Evolutionary conservation across 2,797 vertebrate genomes (phyloP), one percentile per base, ranked within the genome.

Genomic region (Coregonus ussuriensis): DNA sequence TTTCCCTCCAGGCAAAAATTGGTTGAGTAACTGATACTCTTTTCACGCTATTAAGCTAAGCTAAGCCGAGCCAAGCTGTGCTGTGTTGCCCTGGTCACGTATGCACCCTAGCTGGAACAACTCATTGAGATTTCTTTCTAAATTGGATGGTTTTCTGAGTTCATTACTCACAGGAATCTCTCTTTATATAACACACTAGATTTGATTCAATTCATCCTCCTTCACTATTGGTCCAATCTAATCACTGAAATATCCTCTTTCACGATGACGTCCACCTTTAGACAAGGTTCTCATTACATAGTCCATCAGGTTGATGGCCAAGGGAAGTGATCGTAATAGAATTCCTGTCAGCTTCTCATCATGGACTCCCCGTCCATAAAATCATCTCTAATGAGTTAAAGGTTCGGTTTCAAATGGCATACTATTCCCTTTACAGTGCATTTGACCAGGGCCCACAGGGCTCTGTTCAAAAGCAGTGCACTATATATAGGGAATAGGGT

Each of bases 301-400:
- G 82, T 82, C 53, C 59, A 75, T 59, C 52, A 56, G 76, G 47
- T 70, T 3, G 1, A 66, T 77, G 84, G 82, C 79, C 81, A 74
- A 86, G 74, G 72, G 41, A 13, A 11, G 41, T 47, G 37, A 80
- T 86, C 78, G 82, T 82, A 86, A 89, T 90, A 78, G 81, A 79
- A 77, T 74, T 71, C 71, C 79, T 84, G 81, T 83, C 84, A 89
- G 78, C 75, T 82, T 83, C 52, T 2, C 41, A 13, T 13, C 41
- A 47, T 47, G 9, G 41, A 47, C 9, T 47, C 2, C 0, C 9
- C 0, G 41, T 75, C 77, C 71, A 37, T 52, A 79, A 47, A 82
- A 75, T 78, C 67, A 35, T 51, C 73, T 33, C 70, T 85, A 83
- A 87, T 88, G 82, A 84, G 81, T 47, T 47, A 3, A 3, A 47